Conservation (phyloP, 2,888 invertebrate genomes). For the Coenonympha glycerion region DNA sequence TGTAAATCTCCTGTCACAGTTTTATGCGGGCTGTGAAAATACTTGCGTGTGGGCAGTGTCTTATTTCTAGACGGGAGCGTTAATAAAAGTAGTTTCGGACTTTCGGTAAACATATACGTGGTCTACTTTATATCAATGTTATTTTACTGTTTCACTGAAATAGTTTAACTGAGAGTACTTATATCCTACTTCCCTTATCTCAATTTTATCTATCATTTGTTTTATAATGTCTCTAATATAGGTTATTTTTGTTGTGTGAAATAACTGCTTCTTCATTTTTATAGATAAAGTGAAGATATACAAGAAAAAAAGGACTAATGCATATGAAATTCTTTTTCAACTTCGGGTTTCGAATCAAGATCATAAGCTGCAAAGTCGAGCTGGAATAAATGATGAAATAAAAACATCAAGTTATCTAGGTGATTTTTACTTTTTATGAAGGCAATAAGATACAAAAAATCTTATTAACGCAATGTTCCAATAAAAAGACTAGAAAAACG, state of each 20-base stretch:
- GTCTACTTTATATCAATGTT: neutral
- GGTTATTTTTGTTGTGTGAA: neutral
- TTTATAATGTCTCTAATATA: too few relatives aligned
- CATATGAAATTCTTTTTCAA: neutral
- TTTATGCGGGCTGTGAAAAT: constrained; percentile 21
- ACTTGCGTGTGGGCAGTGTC: constrained; percentile 19
- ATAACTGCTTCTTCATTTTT: neutral
- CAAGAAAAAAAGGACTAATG: neutral
- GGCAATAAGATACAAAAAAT: neutral
- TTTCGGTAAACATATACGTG: constrained; percentile 13
- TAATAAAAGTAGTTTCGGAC: constrained; percentile 21
- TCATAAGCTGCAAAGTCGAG: neutral
- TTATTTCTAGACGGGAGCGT: constrained; percentile 21
- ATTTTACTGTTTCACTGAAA: neutral
- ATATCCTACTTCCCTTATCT: too few relatives aligned
- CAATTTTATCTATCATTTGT: too few relatives aligned
- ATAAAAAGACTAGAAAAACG: too few relatives aligned
- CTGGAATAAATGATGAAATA: neutral
- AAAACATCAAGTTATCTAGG: neutral
- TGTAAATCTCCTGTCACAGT: constrained; percentile 16
- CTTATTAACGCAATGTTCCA: too few relatives aligned
- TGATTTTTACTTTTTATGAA: too few relatives aligned
- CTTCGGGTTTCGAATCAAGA: neutral
- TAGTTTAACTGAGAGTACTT: too few relatives aligned
- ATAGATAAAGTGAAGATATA: neutral